These are phyloP conservation scores for Ctenodactylus gundi DNA, from an alignment of 2,113 vertebrate genomes.

Conservation along the genomic window DNA sequence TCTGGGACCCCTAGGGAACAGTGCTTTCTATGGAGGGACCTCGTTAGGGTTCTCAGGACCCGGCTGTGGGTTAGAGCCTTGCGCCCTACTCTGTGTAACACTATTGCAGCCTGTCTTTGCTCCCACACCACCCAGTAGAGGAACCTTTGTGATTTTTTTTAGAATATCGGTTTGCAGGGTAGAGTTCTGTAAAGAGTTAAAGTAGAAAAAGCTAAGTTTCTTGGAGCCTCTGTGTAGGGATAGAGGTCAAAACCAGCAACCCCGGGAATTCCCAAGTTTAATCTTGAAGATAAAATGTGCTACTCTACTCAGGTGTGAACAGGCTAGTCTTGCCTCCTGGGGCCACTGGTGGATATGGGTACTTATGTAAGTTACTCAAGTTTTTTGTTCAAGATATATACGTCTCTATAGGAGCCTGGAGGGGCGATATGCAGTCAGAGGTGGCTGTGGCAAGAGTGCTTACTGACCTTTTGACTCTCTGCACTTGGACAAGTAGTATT, in stretches of 20 bases:
- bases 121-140: not conserved
- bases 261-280: not conserved
- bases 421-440: not conserved
- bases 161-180: not conserved
- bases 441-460: not conserved
- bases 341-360: not conserved
- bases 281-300: not conserved
- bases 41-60: not conserved
- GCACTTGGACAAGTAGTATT: not conserved
- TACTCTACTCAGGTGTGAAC: not conserved
- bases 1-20: not conserved
- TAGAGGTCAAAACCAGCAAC: not conserved
- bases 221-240: not conserved
- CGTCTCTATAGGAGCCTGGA: not conserved
- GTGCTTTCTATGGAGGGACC: not conserved
- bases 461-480: not conserved
- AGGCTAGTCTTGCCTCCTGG: not conserved
- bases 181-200: constrained; percentile 29
- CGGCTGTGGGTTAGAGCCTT: not conserved
- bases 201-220: not conserved
- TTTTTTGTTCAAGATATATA: too few species aligned
- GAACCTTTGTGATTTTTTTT: constrained; percentile 44
- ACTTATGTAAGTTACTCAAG: not conserved
- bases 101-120: not conserved
- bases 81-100: not conserved